phyloP scores from a whole-genome alignment of 2,797 vertebrate species.

The Eurystomus glaucurus region DNA sequence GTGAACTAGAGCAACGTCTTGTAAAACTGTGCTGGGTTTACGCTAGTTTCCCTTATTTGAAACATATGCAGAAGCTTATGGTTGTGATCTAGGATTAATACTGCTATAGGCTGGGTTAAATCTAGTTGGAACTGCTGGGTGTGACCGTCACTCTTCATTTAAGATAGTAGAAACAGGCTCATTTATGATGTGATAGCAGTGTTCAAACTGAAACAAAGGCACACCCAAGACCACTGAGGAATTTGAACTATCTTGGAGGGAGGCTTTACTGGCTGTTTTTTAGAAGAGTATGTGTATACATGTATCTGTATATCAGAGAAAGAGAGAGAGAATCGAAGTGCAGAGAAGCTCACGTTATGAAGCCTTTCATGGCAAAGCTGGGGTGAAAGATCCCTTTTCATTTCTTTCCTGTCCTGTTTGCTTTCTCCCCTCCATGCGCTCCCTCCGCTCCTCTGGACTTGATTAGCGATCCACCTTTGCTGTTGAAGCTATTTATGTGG shows the following conservation, averaged over 20 bases:
- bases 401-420: background rate
- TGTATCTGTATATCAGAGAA: background rate
- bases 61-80: conserved; percentile 71
- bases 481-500: background rate
- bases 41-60: conserved; percentile 56
- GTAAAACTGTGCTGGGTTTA: conserved; percentile 61
- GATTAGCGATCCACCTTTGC: background rate
- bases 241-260: conserved; percentile 37
- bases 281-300: background rate
- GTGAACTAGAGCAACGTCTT: conserved; percentile 62
- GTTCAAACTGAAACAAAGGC: conserved; percentile 51
- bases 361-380: background rate
- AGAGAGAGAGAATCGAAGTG: background rate
- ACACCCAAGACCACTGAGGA: conserved; percentile 46
- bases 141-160: conserved; percentile 71
- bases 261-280: conserved; percentile 11
- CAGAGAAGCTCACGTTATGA: background rate
- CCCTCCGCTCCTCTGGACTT: background rate
- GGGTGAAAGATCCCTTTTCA: background rate
- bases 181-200: conserved; percentile 58
- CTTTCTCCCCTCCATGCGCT: rapidly evolving
- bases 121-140: conserved; percentile 58
- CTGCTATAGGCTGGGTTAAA: conserved; percentile 47
- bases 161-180: conserved; percentile 55
- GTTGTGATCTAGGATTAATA: conserved; percentile 70